Percentiles rank a stretch among this genome's conserved stretches.
phyloP scores from a whole-genome alignment of 2,797 vertebrate genomes.

The Anguilla anguilla region DNA sequence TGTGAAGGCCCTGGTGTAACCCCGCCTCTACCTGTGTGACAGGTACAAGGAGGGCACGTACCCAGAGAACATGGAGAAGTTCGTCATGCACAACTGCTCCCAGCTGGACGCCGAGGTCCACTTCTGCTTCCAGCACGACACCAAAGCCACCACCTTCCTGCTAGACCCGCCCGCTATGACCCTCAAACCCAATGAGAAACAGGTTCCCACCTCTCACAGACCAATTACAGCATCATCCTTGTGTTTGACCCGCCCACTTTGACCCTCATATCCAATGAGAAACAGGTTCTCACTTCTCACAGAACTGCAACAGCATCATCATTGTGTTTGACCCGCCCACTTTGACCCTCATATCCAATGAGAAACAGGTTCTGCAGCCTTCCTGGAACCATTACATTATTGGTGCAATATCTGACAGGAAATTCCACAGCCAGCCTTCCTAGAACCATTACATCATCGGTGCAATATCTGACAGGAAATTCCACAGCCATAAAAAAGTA shows the following conservation, averaged over 20 bases:
- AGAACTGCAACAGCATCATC: background rate
- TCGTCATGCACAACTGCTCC: conserved; percentile 81
- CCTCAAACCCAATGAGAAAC: conserved; percentile 77
- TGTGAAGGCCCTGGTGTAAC: background rate
- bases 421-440: background rate
- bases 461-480: background rate
- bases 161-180: conserved; percentile 79
- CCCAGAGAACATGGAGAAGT: conserved; percentile 78
- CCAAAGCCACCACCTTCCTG: conserved; percentile 78
- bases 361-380: conserved; percentile 41
- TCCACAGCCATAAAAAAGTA: background rate
- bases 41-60: conserved; percentile 82
- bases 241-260: conserved; percentile 62
- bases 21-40: conserved; percentile 26
- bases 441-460: background rate
- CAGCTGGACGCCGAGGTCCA: conserved; percentile 73
- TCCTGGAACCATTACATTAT: background rate
- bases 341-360: conserved; percentile 29
- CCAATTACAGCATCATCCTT: background rate
- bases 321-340: background rate
- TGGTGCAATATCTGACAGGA: background rate
- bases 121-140: conserved; percentile 81
- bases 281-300: conserved; percentile 53
- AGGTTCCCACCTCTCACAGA: conserved; percentile 63
- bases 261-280: conserved; percentile 61